Evolutionary conservation across 2,888 invertebrate genomes (phyloP), one percentile per base, ranked within the genome.

Genomic region (Lasioglossum zephyrum): DNA sequence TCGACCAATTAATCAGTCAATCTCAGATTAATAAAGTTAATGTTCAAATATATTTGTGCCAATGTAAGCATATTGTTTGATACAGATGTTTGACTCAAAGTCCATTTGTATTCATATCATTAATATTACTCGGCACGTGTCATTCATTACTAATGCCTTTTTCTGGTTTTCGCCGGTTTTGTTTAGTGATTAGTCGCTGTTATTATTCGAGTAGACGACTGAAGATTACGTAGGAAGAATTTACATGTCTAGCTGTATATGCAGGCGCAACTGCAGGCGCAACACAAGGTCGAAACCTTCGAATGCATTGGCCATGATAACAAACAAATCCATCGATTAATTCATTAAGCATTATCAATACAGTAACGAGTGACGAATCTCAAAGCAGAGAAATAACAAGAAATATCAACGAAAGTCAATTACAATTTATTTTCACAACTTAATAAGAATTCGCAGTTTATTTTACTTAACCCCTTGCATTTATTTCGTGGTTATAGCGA

Each of bases 151-250:
- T 72, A 5, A 36, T 49, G 49, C 2, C 8, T 36, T 70, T 53
- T 39, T n/a, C 31, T 63, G 36, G 47, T 16, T 77, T 9, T 22
- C 39, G n/a, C 49, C 60, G 41, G 26, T 63, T 75, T 66, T 53
- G 36, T 18, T 6, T 26, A 53, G 41, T 44, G 26, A 57, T 70
- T 70, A n/a, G 1, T 41, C 26, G 36, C 26, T 18, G 41, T 66
- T 73, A 44, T 41, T 79, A 66, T 60, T 60, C 47, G 31, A 63
- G 5, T 39, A 70, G 26, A 31, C 72, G 53, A 63, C 72, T 75
- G 36, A 39, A 49, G 44, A 41, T 75, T 79, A 76, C 72, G 66
- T 49, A 53, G n/a, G 41, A 44, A 31, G 36, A 77, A 85, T 82
- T 85, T 79, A 53, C 70, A 77, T 77, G 16, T 49, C 11, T 11